phyloP scores from a whole-genome alignment of 2,113 vertebrate genomes.

The Hippocampus abdominalis region DNA sequence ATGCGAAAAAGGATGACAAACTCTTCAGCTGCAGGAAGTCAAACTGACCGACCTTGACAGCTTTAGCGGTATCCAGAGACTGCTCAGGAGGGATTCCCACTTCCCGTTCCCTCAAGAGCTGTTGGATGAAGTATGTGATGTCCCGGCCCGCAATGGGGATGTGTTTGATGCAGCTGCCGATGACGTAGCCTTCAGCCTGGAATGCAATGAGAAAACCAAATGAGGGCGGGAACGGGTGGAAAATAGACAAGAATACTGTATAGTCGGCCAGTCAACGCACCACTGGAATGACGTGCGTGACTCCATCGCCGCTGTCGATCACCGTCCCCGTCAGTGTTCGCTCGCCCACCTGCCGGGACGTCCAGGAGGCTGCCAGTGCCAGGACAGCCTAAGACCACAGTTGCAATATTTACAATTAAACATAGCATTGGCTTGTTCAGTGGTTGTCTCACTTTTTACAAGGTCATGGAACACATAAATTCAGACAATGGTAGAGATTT shows the following conservation, averaged over 20 bases:
- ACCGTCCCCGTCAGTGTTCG: slow-evolving; percentile 92
- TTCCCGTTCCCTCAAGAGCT: slow-evolving; percentile 92
- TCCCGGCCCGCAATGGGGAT: slow-evolving; percentile 97
- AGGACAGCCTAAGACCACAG: slow-evolving; percentile 66
- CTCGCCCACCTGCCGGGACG: slow-evolving; percentile 95
- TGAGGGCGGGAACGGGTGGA: not conserved
- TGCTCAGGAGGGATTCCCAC: slow-evolving; percentile 98
- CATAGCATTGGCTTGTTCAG: not conserved
- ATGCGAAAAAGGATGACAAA: not conserved
- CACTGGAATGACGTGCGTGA: slow-evolving; percentile 98
- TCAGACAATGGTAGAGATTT: no score
- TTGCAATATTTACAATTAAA: not conserved
- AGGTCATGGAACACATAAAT: no score
- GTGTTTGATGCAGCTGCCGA: slow-evolving; percentile 99
- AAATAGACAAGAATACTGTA: fast-evolving
- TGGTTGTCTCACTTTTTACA: not conserved
- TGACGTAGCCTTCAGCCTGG: slow-evolving; percentile 97
- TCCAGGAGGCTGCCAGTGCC: slow-evolving; percentile 97
- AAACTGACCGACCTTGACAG: slow-evolving; percentile 85
- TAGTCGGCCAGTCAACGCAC: slow-evolving; percentile 60
- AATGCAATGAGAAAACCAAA: not conserved
- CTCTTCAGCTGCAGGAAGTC: not conserved
- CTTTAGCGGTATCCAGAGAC: slow-evolving; percentile 97
- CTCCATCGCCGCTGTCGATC: slow-evolving; percentile 97
- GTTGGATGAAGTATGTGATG: slow-evolving; percentile 98